Evolutionary conservation across 2,113 vertebrate genomes (phyloP), one percentile per base, ranked within the genome.

Genomic region (Panthera uncia): DNA sequence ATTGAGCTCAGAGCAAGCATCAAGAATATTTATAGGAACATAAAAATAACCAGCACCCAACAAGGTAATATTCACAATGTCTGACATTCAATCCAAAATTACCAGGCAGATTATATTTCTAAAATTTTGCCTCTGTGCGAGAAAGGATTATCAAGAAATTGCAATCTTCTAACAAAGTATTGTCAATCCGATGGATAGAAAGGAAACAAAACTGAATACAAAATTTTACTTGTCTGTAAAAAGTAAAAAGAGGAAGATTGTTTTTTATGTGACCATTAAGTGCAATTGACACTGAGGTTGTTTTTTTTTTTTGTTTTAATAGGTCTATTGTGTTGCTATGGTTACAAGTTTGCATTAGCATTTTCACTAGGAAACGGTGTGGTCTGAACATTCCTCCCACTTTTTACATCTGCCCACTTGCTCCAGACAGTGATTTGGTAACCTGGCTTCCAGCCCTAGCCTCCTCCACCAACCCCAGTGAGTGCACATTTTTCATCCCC

Each of bases 331-430:
- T 95, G 96, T 95, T 98, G 82, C 97, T 91, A 92, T 96, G 89
- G 96, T 97, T 97, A 82, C 80, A 95, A 86, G 63, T 89, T 96
- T 96, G 27, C 76, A 3, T 18, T 95, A 92, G 69, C 94, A 89
- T 96, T 98, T 97, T 97, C 90, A 86, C 81, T 83, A 93, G 74
- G 76, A 97, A 95, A 93, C 13, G 1, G 19, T 76, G 94, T 94
- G 69, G 19, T 96, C 69, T 97, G 94, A 95, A 88, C 94, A 92
- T 63, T 92, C 71, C 90, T 95, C 97, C 96, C 71, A 94, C 93
- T 96, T 97, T 91, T 95, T 57, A 65, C 90, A 91, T 94, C 95
- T 95, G 80, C 96, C 92, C 94, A 96, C 76, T 1, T 74, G 27
- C 82, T 97, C 57, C 92, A 78, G 52, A 79, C 23, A 71, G 81